A percentile compares a stretch with the other conserved stretches of the same genome.
Conservation (phyloP, 2,797 vertebrate species). For the Psittacula echo region DNA sequence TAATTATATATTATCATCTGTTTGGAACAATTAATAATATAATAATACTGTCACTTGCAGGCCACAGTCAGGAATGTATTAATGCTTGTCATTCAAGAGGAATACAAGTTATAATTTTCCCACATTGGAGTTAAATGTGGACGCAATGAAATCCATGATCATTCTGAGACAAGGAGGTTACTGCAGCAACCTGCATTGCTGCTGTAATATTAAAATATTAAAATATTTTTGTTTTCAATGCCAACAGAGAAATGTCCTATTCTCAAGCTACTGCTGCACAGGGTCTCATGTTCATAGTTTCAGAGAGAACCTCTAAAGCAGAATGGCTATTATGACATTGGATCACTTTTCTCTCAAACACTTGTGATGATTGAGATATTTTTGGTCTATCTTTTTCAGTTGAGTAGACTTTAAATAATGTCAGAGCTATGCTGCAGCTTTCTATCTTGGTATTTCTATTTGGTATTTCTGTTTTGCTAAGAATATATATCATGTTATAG, state of each 20-base stretch:
- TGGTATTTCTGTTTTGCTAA: background rate
- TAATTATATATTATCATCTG: background rate
- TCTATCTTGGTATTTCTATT: background rate
- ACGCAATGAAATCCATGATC: background rate
- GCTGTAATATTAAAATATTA: background rate
- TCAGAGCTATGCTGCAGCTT: background rate
- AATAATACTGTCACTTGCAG: background rate
- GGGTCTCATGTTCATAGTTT: background rate
- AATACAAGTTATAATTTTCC: background rate
- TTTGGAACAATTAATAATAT: background rate
- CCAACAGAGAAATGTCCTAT: background rate
- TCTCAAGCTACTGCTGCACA: background rate
- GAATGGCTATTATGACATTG: rapidly evolving
- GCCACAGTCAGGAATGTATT: background rate
- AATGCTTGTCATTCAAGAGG: background rate
- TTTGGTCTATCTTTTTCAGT: background rate
- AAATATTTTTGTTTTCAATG: background rate
- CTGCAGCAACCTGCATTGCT: background rate
- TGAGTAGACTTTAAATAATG: background rate
- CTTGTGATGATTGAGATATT: background rate
- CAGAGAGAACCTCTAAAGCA: background rate
- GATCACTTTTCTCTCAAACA: background rate
- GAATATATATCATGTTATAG: background rate
- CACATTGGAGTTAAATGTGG: background rate
- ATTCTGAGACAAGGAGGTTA: background rate